A percentile compares a stretch with the other conserved stretches of the same genome.
Evolutionary conservation across 2,797 vertebrate genomes (phyloP).

Genomic region (Rhabdomys pumilio): DNA sequence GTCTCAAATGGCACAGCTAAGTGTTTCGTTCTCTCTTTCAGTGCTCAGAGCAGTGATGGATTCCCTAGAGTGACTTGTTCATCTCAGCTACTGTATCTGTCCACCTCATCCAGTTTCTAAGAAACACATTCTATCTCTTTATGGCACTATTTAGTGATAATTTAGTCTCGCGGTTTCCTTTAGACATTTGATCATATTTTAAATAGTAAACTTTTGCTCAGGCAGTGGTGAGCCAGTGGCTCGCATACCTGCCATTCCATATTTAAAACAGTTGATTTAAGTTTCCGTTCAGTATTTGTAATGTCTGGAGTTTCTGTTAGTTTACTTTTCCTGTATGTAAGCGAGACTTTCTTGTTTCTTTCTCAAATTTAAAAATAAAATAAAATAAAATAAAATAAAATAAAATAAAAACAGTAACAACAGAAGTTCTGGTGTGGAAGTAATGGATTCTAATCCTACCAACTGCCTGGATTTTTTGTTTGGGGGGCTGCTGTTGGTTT

Average conservation of each 20-base stretch:
- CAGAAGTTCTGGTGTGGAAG: neutral
- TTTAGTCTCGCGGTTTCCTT: neutral
- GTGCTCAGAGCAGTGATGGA: neutral
- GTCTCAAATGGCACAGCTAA: neutral
- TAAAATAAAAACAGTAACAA: neutral
- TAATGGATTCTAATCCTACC: neutral
- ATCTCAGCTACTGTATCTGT: neutral
- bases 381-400: no score
- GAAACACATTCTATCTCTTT: neutral
- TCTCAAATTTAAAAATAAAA: neutral
- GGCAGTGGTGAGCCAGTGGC: neutral
- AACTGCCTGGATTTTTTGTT: neutral
- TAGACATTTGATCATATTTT: neutral
- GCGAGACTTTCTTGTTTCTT: neutral
- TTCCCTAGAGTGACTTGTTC: neutral
- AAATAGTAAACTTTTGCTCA: neutral
- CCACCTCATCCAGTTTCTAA: no score
- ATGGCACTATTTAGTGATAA: neutral
- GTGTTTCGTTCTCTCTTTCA: neutral
- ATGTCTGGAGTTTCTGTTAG: neutral
- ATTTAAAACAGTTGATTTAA: neutral
- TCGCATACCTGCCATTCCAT: no score
- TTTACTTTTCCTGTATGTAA: neutral
- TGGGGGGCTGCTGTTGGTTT: neutral
- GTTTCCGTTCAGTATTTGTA: neutral